Evolutionary conservation across 1,140 invertebrate species (phyloP), one percentile per base, ranked within the genome.

Genomic region (Whitmania pigra): DNA sequence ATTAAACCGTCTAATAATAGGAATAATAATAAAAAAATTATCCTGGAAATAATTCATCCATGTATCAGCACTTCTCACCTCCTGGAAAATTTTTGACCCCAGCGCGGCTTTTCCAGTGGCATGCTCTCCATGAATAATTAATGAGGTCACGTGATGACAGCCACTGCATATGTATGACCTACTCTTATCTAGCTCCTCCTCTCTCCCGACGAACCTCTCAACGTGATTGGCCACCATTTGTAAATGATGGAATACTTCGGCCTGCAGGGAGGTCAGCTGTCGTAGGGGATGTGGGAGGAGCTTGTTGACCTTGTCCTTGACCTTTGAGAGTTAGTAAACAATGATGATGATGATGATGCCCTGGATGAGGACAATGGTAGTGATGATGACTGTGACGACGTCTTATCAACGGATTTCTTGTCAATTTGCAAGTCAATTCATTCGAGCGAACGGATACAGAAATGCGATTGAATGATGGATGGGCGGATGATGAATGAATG

Each of bases 51-150:
- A 49, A 49, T 11, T 49, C 43, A 49, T 49, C 11, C 15, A 11
- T 17, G 9, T 13, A 15, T 49, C 43, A 49, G 13, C 43, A 17
- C 43, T 49, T 63, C 57, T 63, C 13, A 63, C 57, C 57, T 63
- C 57, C 18, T 63, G 22, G 29, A 63, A 63, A 4, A 63, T 31
- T 63, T 63, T 63, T n/a, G 57, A 63, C 57, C 22, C 57, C 9
- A 63, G 29, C 22, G 57, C 57, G 29, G 57, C 57, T 31, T 63
- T 63, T 25, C 57, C 57, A 31, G 29, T 63, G 57, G 57, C 57
- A 22, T 13, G 57, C 57, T 22, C 22, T 63, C 57, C 57, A 63
- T 63, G 57, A 63, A 63, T 63, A 63, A 63, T 63, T 63, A 63
- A 63, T n/a, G 57, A 63, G 57, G 22, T 31, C 29, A 63, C 29